Evolutionary conservation across 2,797 vertebrate genomes (phyloP).

Genomic region (Sebastes glaucus): DNA sequence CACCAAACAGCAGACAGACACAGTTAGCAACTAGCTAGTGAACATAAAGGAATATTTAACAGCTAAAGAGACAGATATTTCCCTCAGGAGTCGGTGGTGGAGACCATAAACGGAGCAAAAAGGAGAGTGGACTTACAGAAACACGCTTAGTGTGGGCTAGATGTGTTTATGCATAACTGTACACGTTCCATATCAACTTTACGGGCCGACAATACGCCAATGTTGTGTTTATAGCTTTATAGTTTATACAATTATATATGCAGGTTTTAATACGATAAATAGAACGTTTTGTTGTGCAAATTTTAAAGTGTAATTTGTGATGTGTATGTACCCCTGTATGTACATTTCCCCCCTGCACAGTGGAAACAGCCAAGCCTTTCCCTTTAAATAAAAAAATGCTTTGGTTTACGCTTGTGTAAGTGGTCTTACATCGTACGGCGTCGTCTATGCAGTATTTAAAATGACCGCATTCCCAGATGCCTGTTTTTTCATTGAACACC

Average conservation of each 20-base stretch:
- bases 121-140: background rate
- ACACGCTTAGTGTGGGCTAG: background rate
- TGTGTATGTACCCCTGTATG: too few species aligned
- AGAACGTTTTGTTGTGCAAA: background rate
- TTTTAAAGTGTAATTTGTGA: background rate
- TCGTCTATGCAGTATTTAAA: conserved; percentile 78
- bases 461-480: conserved; percentile 77
- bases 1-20: background rate
- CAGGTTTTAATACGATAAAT: too few species aligned
- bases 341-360: background rate
- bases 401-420: background rate
- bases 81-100: background rate
- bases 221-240: background rate
- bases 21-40: too few species aligned
- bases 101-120: background rate
- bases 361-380: background rate
- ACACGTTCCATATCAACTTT: background rate
- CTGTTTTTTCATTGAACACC: conserved; percentile 72
- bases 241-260: background rate
- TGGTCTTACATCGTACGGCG: conserved; percentile 67
- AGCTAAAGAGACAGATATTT: background rate
- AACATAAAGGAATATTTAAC: background rate
- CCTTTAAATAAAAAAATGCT: background rate
- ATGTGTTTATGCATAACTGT: background rate
- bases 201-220: background rate